A percentile compares a stretch with the other conserved stretches of the same genome.
Evolutionary conservation across 2,888 invertebrate genomes (phyloP).

Genomic region (Orchesellides sinensis): DNA sequence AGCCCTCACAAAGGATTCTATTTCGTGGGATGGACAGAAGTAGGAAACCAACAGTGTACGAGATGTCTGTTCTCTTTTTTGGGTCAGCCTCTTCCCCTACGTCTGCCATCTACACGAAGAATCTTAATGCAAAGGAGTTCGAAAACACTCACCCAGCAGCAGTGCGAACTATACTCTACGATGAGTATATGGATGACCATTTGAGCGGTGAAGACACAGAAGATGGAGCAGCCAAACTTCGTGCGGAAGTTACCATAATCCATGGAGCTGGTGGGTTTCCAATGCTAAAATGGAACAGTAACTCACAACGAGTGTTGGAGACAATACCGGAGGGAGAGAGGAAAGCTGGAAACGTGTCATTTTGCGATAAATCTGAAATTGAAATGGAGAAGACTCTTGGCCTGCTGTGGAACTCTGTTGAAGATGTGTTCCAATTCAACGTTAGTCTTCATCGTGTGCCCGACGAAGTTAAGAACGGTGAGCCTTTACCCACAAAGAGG

Average conservation of each 20-base stretch:
- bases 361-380: too few species aligned
- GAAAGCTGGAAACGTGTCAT: too few species aligned
- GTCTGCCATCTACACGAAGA: background rate
- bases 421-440: slow-evolving; percentile 49
- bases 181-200: background rate
- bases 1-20: background rate
- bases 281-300: too few species aligned
- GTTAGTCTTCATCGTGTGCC: background rate
- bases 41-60: background rate
- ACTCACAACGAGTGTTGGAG: too few species aligned
- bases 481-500: slow-evolving; percentile 72
- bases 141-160: background rate
- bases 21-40: background rate
- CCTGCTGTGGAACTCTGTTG: slow-evolving; percentile 28
- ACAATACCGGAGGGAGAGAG: too few species aligned
- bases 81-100: background rate
- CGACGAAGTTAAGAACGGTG: background rate
- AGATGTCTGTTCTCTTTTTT: background rate
- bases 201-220: background rate
- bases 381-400: slow-evolving; percentile 42
- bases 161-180: background rate
- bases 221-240: too few species aligned
- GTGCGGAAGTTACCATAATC: too few species aligned
- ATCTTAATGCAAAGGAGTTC: background rate
- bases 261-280: too few species aligned